Percentiles rank a stretch among this genome's conserved stretches.
Evolutionary conservation across 2,113 vertebrate species (phyloP).

Genomic region (Naja naja): DNA sequence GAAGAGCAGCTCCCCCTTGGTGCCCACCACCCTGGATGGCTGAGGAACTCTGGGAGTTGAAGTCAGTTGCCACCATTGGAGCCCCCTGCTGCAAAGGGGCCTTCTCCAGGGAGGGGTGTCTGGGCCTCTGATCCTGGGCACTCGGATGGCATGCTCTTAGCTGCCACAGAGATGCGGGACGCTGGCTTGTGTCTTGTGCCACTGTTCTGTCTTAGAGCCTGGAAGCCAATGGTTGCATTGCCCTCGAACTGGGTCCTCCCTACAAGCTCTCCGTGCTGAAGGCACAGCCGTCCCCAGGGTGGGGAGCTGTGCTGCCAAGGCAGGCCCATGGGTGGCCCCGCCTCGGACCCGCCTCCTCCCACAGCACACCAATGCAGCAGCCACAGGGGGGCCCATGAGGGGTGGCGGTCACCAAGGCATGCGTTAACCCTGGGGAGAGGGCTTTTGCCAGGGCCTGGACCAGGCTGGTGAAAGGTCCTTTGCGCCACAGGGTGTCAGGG

Average conservation of each 20-base stretch:
- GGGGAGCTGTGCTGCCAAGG: not conserved
- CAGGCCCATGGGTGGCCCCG: not conserved
- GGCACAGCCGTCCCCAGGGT: not conserved
- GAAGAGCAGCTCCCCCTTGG: not conserved
- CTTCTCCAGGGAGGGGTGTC: not conserved
- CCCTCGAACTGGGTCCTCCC: not conserved
- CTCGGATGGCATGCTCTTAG: not conserved
- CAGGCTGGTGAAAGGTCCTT: not conserved
- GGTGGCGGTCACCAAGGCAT: not conserved
- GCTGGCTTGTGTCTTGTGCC: not conserved
- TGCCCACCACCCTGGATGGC: not conserved
- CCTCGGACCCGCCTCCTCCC: not conserved
- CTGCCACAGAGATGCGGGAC: not conserved
- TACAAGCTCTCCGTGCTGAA: not conserved
- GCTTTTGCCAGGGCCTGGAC: not conserved
- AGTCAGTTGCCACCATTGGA: not conserved
- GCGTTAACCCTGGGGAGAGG: not conserved
- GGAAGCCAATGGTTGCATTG: not conserved
- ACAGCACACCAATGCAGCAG: not conserved
- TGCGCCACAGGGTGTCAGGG: not conserved
- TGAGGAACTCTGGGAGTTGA: not conserved
- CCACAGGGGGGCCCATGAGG: not conserved
- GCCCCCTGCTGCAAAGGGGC: not conserved
- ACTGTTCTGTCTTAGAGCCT: not conserved
- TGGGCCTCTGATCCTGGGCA: not conserved